Percentiles rank a stretch among this genome's conserved stretches.
Conservation (phyloP, 1,140 invertebrate species). For the Palaemon carinicauda region DNA sequence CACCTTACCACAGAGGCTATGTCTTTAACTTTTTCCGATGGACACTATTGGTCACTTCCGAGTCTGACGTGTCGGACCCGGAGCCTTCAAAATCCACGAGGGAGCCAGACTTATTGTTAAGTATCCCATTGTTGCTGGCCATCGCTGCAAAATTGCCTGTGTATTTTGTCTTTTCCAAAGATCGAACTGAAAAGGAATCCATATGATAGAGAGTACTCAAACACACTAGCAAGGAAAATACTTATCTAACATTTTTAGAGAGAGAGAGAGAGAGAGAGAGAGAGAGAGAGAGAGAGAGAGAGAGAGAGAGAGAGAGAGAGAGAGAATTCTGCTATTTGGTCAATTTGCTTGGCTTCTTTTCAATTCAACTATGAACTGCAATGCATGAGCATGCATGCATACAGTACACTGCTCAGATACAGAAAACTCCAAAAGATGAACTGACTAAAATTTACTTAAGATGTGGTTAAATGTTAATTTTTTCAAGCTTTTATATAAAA, state of each 20-base stretch:
- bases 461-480: no score
- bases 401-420: no score
- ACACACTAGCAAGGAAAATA: not conserved
- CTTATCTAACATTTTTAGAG: not conserved
- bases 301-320: not conserved
- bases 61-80: constrained; percentile 41
- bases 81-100: constrained; percentile 44
- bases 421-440: no score
- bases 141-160: constrained; percentile 73
- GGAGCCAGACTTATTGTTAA: constrained; percentile 6
- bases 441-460: no score
- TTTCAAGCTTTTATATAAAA: no score
- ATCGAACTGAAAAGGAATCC: constrained; percentile 66
- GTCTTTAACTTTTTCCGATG: constrained; percentile 44
- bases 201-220: no score
- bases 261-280: no score
- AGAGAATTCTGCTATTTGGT: no score
- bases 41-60: constrained; percentile 26
- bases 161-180: constrained; percentile 76
- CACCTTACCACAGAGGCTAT: not conserved
- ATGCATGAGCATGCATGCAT: no score
- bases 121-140: constrained; percentile 61
- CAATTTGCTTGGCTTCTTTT: no score
- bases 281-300: not conserved
- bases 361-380: no score